Evolutionary conservation across 2,113 vertebrate species (phyloP).

Genomic region (Myotis yumanensis): DNA sequence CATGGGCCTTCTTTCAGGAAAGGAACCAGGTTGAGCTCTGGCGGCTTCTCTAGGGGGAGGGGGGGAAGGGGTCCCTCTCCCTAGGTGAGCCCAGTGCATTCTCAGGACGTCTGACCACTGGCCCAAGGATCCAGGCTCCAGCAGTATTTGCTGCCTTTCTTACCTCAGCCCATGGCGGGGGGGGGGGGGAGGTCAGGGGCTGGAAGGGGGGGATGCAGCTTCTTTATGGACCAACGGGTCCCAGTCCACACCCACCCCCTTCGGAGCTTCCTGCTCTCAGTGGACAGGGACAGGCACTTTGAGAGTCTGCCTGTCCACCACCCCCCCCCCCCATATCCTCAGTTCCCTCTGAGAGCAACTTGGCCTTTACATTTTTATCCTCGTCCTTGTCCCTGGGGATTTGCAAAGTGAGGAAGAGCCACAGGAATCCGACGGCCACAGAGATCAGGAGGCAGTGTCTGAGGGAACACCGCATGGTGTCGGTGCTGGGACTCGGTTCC

Average conservation of each 20-base stretch:
- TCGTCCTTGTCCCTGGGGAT: neutral
- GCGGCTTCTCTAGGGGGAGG: neutral
- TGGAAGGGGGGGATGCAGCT: neutral
- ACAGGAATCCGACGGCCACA: neutral
- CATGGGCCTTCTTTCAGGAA: neutral
- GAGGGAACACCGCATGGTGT: neutral
- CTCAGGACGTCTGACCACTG: neutral
- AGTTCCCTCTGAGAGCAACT: neutral
- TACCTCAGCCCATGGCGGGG: neutral
- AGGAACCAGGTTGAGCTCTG: neutral
- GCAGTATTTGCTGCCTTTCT: no score
- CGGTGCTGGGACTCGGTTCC: accelerated
- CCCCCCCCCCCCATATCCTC: neutral
- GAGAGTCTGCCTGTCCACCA: neutral
- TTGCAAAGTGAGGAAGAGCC: slow-evolving; percentile 29
- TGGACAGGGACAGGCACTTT: neutral
- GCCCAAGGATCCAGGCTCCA: neutral
- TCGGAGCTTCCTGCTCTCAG: neutral
- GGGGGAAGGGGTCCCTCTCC: neutral
- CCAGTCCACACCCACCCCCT: no score
- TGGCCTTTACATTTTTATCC: neutral
- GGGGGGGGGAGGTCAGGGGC: neutral
- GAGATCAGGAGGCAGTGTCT: accelerated
- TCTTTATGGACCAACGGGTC: neutral
- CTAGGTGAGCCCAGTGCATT: neutral